Evolutionary conservation across 2,113 vertebrate genomes (phyloP), one percentile per base, ranked within the genome.

Genomic region (Carollia perspicillata): DNA sequence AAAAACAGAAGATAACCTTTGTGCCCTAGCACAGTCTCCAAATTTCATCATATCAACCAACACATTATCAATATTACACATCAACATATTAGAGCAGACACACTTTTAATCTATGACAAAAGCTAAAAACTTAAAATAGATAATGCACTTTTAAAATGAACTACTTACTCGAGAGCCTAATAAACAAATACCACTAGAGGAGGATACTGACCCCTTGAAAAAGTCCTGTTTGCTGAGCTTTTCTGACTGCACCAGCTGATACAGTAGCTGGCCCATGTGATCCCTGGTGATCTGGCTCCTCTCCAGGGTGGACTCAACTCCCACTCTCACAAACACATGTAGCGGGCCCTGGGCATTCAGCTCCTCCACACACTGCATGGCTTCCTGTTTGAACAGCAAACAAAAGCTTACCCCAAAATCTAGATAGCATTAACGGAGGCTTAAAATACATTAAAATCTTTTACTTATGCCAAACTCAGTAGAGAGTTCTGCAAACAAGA

Each of bases 241-340:
- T 66, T 98, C 99, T 0, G 98, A 97, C 96, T 99, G 99, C 92
- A 99, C 98, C 97, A 99, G 98, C 98, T 99, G 99, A 97, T 99
- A 99, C 17, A 99, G 96, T 75, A 99, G 97, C 95, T 99, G 99
- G 89, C 99, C 99, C 99, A 99, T 99, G 98, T 99, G 99, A 96
- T 99, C 99, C 97, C 99, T 98, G 93, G 99, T 99, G 97, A 99
- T 99, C 98, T 99, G 99, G 89, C 99, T 99, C 93, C 99, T 98
- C 97, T 99, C 99, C 84, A 99, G 98, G 14, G 99, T 99, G 0
- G 99, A 99, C 97, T 99, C 99, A 96, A 99, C 99, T 23, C 99
- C 99, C 37, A 99, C 98, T 0, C 98, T 98, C 92, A 99, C 99
- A 10, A 99, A 99, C 63, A 99, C 97, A 6, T 99, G 98, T 60